phyloP scores from a whole-genome alignment of 2,797 vertebrate genomes.

The Squalus acanthias region DNA sequence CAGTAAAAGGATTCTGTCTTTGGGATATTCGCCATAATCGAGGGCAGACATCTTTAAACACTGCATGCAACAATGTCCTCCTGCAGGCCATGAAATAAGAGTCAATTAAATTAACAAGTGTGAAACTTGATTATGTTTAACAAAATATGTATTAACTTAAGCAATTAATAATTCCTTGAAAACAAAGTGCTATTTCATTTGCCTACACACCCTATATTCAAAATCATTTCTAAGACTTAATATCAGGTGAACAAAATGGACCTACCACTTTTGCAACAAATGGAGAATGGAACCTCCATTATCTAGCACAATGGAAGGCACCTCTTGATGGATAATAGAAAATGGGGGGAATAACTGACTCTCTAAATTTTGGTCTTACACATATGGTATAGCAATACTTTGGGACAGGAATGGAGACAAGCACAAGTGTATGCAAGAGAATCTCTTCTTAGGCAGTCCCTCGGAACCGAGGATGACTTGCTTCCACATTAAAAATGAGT shows the following conservation, averaged over 20 bases:
- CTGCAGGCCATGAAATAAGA: not conserved
- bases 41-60: conserved; percentile 58
- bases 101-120: not conserved
- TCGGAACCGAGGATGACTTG: too few species aligned
- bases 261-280: not conserved
- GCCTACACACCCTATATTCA: not conserved
- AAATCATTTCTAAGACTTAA: not conserved
- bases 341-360: not conserved
- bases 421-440: not conserved
- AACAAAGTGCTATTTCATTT: not conserved
- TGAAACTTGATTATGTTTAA: not conserved
- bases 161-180: not conserved
- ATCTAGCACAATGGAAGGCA: not conserved
- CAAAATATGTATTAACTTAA: not conserved
- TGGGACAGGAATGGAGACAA: not conserved
- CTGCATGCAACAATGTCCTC: not conserved
- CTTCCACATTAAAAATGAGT: too few species aligned
- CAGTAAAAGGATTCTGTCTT: conserved; percentile 56
- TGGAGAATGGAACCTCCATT: not conserved
- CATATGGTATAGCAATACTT: not conserved
- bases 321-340: not conserved
- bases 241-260: not conserved
- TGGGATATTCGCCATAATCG: conserved; percentile 60
- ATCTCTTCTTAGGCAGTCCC: too few species aligned
- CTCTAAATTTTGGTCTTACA: not conserved